Evolutionary conservation across 1,140 invertebrate genomes (phyloP).

Genomic region (Fragariocoptes setiger): DNA sequence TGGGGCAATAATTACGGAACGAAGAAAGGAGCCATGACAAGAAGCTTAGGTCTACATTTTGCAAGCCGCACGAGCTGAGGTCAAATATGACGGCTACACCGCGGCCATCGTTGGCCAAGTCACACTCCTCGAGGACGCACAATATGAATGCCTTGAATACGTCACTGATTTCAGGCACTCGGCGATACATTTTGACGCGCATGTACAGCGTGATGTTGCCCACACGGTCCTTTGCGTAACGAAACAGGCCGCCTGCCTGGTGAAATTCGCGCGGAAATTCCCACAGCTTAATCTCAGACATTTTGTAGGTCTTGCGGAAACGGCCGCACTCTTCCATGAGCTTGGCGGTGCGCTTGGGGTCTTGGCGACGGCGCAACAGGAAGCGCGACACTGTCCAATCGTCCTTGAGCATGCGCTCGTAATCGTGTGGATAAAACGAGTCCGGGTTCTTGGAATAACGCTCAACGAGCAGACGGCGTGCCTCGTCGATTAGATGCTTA

Average conservation of each 20-base stretch:
- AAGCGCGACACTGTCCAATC: conserved; percentile 9
- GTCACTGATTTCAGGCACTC: background rate
- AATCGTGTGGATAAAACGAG: conserved; percentile 1
- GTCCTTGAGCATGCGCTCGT: background rate
- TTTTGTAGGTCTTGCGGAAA: conserved; percentile 1
- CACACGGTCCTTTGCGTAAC: conserved; percentile 5
- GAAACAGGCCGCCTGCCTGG: conserved; percentile 7
- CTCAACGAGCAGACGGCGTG: background rate
- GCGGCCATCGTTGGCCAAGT: background rate
- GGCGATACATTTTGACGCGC: background rate
- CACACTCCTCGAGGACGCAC: background rate
- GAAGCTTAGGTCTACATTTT: conserved; percentile 6
- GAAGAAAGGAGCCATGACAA: background rate
- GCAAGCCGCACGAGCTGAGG: background rate
- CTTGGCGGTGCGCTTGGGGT: conserved; percentile 2
- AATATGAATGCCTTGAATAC: background rate
- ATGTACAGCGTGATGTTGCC: background rate
- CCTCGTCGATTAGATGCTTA: background rate
- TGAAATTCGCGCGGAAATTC: conserved; percentile 9
- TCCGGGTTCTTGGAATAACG: background rate
- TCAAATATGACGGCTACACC: conserved; percentile 5
- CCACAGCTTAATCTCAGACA: background rate
- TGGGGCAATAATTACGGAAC: conserved; percentile 4
- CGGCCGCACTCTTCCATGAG: conserved; percentile 2
- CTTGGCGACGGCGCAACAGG: conserved; percentile 1